These are phyloP conservation scores for Oryzias celebensis DNA, from an alignment of 2,113 vertebrate genomes.

Conservation along the genomic window DNA sequence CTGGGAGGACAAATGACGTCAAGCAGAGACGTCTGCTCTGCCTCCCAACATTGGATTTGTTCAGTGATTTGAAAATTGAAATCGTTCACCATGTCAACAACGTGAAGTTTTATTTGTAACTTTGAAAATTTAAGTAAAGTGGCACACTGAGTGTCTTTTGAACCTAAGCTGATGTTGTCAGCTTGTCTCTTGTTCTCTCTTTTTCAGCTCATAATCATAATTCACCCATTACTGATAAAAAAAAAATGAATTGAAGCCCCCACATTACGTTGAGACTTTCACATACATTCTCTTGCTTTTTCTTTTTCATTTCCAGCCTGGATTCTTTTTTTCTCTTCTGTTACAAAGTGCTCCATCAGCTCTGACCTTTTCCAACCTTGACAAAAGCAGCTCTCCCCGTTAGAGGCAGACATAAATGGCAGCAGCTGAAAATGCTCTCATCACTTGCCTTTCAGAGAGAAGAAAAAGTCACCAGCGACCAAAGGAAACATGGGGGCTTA, in stretches of 20 bases:
- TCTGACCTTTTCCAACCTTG: constrained; percentile 65
- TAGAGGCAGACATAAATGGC: constrained; percentile 42
- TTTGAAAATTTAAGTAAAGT: constrained; percentile 74
- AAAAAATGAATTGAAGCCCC: constrained; percentile 10
- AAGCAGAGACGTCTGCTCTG: constrained; percentile 52
- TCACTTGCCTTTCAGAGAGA: constrained; percentile 32
- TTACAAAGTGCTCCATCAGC: constrained; percentile 53
- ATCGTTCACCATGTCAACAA: constrained; percentile 65
- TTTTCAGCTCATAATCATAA: constrained; percentile 10
- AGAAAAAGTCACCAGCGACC: constrained; percentile 40
- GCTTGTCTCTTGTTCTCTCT: constrained; percentile 39
- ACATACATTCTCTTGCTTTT: constrained; percentile 7
- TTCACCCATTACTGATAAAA: constrained; percentile 13
- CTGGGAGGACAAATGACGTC: constrained; percentile 60
- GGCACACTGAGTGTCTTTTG: constrained; percentile 75
- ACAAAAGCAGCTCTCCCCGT: constrained; percentile 33
- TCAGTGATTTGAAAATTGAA: constrained; percentile 63
- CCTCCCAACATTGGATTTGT: constrained; percentile 63
- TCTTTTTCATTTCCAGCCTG: constrained; percentile 4
- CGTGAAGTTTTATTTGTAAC: constrained; percentile 73
- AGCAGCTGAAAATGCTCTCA: constrained; percentile 31
- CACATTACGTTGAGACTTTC: constrained; percentile 22
- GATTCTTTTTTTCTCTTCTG: constrained; percentile 42
- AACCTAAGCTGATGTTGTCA: constrained; percentile 56
- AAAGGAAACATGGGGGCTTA: constrained; percentile 58